Conservation (phyloP, 2,797 vertebrate species). For the Cottoperca gobio region DNA sequence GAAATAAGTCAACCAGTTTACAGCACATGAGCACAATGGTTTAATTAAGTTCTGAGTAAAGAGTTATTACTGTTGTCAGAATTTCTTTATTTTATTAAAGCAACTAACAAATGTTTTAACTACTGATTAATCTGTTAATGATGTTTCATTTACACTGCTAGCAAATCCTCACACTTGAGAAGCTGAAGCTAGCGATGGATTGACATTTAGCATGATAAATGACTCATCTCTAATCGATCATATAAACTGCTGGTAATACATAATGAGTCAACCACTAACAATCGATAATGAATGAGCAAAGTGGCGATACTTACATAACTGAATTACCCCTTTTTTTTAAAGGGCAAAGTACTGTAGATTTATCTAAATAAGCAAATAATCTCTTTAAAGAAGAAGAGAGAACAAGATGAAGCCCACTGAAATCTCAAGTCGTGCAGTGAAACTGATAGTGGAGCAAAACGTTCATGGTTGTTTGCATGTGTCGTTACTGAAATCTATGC, state of each 20-base stretch:
- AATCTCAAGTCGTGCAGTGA: neutral
- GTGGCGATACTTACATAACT: neutral
- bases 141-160: neutral
- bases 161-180: too few relatives aligned
- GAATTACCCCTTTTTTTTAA: neutral
- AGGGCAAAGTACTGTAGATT: neutral
- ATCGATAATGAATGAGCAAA: neutral
- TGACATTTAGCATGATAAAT: neutral
- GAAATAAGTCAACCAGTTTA: neutral
- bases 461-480: slow-evolving; percentile 3
- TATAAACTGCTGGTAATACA: neutral
- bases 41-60: neutral
- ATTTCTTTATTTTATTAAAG: neutral
- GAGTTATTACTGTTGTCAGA: neutral
- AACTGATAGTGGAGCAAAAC: neutral
- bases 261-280: neutral
- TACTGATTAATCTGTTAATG: neutral
- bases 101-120: neutral
- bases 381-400: neutral
- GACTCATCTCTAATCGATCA: neutral
- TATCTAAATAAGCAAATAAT: neutral
- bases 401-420: neutral
- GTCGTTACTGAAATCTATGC: neutral
- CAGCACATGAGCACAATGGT: neutral
- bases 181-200: too few relatives aligned